A percentile compares a stretch with the other conserved stretches of the same genome.
Conservation (phyloP, 1,140 invertebrate species). For the Drosophila arawakana region DNA sequence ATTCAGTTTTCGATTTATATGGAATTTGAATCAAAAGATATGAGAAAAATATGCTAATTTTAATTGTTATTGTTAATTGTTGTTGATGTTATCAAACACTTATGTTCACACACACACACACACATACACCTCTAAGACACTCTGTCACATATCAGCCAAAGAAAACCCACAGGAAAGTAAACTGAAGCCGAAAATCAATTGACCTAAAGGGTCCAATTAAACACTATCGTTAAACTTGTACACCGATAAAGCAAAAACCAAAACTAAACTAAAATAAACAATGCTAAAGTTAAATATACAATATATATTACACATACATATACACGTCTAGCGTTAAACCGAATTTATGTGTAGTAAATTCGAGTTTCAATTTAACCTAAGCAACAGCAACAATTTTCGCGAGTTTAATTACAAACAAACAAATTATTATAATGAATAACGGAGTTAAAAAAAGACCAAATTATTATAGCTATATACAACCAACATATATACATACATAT, state of each 20-base stretch:
- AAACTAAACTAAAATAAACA: conserved; percentile 5
- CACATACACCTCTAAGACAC: neutral
- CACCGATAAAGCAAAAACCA: conserved; percentile 58
- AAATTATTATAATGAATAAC: conserved; percentile 61
- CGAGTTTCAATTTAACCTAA: conserved; percentile 75
- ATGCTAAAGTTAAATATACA: conserved; percentile 32
- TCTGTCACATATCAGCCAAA: conserved; percentile 67
- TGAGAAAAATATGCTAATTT: conserved; percentile 13
- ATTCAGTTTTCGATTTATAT: conserved; percentile 55
- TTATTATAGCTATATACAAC: conserved; percentile 39
- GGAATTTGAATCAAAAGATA: conserved; percentile 43
- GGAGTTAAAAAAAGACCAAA: conserved; percentile 61
- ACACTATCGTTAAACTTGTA: conserved; percentile 69
- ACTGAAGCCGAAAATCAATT: conserved; percentile 17
- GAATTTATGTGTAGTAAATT: conserved; percentile 79
- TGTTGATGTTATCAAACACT: conserved; percentile 33
- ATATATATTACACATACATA: conserved; percentile 35
- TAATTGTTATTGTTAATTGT: conserved; percentile 55
- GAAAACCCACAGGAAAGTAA: conserved; percentile 19
- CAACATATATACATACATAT: conserved; percentile 26
- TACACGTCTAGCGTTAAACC: conserved; percentile 74
- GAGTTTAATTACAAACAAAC: conserved; percentile 54
- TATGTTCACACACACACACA: conserved; percentile 20
- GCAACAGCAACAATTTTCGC: conserved; percentile 75
- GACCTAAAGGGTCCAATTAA: conserved; percentile 44